Evolutionary conservation across 1,140 invertebrate genomes (phyloP).

Genomic region (Drosophila virilis): DNA sequence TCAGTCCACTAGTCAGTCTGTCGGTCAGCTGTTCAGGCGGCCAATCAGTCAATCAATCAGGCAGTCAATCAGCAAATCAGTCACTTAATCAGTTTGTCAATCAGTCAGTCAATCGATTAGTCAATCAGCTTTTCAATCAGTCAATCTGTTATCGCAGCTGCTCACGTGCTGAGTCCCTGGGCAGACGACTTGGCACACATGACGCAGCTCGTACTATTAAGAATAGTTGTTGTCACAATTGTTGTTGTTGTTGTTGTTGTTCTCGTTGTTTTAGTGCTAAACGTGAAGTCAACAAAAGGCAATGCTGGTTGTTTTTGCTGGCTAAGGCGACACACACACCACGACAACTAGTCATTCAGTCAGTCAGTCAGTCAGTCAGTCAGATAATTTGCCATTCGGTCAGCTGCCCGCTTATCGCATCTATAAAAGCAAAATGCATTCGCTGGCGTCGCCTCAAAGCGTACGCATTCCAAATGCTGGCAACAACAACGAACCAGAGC

Average conservation of each 20-base stretch:
- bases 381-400: background rate
- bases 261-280: background rate
- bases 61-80: too few species aligned
- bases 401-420: constrained; percentile 48
- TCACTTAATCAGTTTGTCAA: too few species aligned
- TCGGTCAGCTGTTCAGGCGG: too few species aligned
- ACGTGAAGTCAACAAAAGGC: constrained; percentile 2
- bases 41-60: too few species aligned
- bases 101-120: too few species aligned
- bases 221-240: background rate
- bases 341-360: constrained; percentile 17
- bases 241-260: background rate
- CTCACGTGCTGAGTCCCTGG: constrained; percentile 15
- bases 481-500: constrained; percentile 11
- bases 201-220: constrained; percentile 3
- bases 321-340: background rate
- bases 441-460: constrained; percentile 33
- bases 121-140: background rate
- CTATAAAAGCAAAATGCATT: constrained; percentile 58
- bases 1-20: too few species aligned
- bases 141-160: background rate
- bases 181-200: background rate
- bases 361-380: background rate
- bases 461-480: constrained; percentile 42
- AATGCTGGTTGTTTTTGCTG: background rate